Conservation (phyloP, 2,888 invertebrate species). For the Watsonalla binaria region DNA sequence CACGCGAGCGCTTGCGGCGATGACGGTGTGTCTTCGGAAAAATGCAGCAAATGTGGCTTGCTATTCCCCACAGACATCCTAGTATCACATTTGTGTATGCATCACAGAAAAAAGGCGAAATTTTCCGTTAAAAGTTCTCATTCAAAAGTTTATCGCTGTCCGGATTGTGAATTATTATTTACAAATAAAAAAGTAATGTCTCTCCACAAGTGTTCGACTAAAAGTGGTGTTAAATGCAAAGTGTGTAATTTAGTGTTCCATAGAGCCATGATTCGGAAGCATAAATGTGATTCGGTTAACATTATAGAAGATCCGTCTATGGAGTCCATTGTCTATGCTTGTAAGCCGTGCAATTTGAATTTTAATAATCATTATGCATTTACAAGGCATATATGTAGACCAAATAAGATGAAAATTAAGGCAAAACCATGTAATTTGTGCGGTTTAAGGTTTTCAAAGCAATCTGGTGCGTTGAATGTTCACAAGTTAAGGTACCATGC, state of each 20-base stretch:
- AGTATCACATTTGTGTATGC: slow-evolving; percentile 18
- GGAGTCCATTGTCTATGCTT: not conserved
- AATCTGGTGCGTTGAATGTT: not conserved
- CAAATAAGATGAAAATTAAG: not conserved
- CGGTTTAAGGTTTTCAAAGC: not conserved
- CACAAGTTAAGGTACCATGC: not conserved
- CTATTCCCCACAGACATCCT: slow-evolving; percentile 14
- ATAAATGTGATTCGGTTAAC: not conserved
- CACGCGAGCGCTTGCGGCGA: slow-evolving; percentile 8
- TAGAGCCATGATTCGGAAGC: not conserved
- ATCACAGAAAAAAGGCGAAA: slow-evolving; percentile 8
- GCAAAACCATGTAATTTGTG: not conserved
- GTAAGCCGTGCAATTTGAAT: not conserved
- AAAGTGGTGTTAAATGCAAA: not conserved
- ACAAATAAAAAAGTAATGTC: not conserved
- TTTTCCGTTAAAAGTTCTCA: not conserved
- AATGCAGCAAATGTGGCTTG: slow-evolving; percentile 18
- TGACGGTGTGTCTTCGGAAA: slow-evolving; percentile 6
- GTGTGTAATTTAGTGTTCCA: not conserved
- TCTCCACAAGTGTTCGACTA: not conserved
- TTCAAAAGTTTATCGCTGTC: not conserved
- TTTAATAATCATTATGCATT: not conserved
- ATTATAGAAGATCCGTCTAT: not conserved
- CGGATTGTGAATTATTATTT: not conserved
- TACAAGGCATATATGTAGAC: not conserved